Evolutionary conservation across 2,888 invertebrate genomes (phyloP), one percentile per base, ranked within the genome.

Genomic region (Cheilosia urbana): DNA sequence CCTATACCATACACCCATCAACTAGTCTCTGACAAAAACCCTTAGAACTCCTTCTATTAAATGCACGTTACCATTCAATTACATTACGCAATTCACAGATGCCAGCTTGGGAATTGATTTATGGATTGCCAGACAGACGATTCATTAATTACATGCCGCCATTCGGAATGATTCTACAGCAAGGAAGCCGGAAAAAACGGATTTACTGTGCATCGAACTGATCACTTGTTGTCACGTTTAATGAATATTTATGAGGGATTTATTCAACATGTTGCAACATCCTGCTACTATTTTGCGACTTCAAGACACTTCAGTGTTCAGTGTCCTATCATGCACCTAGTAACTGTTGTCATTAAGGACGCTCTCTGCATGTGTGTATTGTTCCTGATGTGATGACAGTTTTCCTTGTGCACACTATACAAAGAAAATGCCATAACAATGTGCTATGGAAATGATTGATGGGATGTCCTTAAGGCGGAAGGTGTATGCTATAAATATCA

Each of bases 221-320:
- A 68, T 75, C 62, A 42, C 49, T 69, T 57, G 58, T 47, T 47
- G 60, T 82, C 77, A 71, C 66, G 55, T 60, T 53, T 82, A 82
- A 82, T 82, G 82, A 76, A 82, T 82, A 82, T 82, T 77, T 82
- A 82, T 82, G 82, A 82, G 77, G n/a, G 15, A 77, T 82, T 77
- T 65, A 77, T 66, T 82, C 77, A 82, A 77, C 77, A 82, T 82
- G 77, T 72, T 77, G 65, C 40, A 71, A 77, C 60, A 77, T 77
- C 77, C 71, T 51, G 24, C 71, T 82, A 71, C 55, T 76, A 71
- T 58, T 69, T 60, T 30, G 37, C 30, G 60, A 65, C 60, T 65
- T 60, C 42, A 65, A 24, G 69, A 19, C 58, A 65, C 76, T 76
- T 65, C 45, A 71, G 63, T 30, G 30, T 30, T 30, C 30, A 30